phyloP scores from a whole-genome alignment of 2,113 vertebrate species.

The Crotalus helleri region DNA sequence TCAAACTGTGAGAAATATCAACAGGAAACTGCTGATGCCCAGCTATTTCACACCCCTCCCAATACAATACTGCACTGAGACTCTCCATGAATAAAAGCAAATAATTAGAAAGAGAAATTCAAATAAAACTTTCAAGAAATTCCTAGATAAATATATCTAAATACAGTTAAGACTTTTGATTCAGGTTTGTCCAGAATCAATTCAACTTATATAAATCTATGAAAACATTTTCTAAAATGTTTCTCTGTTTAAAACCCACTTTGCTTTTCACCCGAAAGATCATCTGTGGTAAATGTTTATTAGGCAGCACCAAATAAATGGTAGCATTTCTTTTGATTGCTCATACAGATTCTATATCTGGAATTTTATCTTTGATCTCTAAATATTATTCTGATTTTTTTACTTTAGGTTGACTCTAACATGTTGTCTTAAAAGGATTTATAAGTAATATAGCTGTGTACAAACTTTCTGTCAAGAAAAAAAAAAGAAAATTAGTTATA shows the following conservation, averaged over 20 bases:
- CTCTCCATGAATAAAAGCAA: not conserved
- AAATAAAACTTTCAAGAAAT: not conserved
- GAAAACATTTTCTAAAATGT: not conserved
- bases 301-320: not conserved
- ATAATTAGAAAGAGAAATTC: not conserved
- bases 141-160: not conserved
- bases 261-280: not conserved
- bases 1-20: not conserved
- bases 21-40: not conserved
- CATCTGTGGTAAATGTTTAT: not conserved
- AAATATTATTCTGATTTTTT: constrained; percentile 9
- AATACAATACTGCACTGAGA: not conserved
- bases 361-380: not conserved
- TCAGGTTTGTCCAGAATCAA: not conserved
- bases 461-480: not conserved
- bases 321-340: not conserved
- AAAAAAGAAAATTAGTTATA: not conserved
- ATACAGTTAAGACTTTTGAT: not conserved
- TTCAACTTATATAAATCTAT: not conserved
- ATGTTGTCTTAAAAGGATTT: constrained; percentile 1
- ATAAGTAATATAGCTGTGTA: not conserved
- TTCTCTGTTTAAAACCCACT: not conserved
- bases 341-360: not conserved
- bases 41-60: not conserved
- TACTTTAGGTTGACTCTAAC: not conserved